Evolutionary conservation across 2,797 vertebrate genomes (phyloP), one percentile per base, ranked within the genome.

Genomic region (Oreochromis grahami): DNA sequence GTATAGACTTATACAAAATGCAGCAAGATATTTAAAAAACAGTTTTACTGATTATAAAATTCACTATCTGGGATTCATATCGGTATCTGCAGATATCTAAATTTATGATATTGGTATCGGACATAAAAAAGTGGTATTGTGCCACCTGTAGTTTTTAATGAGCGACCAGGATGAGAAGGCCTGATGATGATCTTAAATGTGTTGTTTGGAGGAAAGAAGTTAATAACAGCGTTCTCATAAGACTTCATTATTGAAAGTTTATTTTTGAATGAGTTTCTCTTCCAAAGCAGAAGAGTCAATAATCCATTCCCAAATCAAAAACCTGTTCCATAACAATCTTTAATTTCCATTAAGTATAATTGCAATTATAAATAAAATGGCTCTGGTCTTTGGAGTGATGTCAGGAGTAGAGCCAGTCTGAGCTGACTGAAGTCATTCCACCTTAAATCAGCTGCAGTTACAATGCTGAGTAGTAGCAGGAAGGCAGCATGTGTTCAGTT

Each of bases 131-230:
- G 48, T 50, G 48, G 48, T 50, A 50, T 19, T 3, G 48, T 9
- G 48, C 48, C 17, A 1, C 9, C 48, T 50, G 17, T 9, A 50
- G 17, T 50, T 50, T 19, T 50, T 50, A 50, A 50, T 19, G 48
- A 50, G 48, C 48, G 48, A 50, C 48, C 48, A 50, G 17, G 48
- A 50, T 50, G 17, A 50, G 17, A 19, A 50, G 48, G 48, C 48
- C 48, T 24, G 24, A 24, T 50, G 48, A 50, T 48, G 45, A 48
- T 48, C 19, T 50, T 5, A 50, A 50, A 50, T 52, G n/a, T 52
- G n/a, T 52, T 12, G 51, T 21, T 52, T 52, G 51, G 0, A 0
- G 51, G 5, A 52, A 21, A 12, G 0, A 21, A 52, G 51, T 52
- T 21, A 21, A 51, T n/a, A 51, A 10, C 51, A 52, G 51, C 51